phyloP scores from a whole-genome alignment of 2,113 vertebrate genomes.

The Polypterus senegalus region DNA sequence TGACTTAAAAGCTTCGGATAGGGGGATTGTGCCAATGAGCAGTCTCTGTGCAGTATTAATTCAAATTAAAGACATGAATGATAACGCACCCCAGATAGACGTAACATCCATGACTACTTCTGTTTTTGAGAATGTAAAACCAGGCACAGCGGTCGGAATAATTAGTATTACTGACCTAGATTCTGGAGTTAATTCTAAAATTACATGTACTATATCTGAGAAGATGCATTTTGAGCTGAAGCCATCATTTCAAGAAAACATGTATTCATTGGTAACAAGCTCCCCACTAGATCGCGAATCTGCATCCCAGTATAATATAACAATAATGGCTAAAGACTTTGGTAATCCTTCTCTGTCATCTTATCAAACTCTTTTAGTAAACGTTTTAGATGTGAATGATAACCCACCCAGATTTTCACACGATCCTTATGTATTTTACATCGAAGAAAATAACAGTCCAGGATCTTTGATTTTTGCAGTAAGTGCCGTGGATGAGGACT shows the following conservation, averaged over 20 bases:
- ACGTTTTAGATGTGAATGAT: conserved; percentile 33
- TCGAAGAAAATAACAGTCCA: conserved; percentile 36
- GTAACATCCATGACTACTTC: conserved; percentile 38
- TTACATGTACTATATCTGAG: conserved; percentile 16
- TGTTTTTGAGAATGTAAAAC: conserved; percentile 26
- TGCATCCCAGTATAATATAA: conserved; percentile 22
- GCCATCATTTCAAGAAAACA: conserved; percentile 24
- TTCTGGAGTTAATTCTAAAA: conserved; percentile 30
- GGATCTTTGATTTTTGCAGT: conserved; percentile 44
- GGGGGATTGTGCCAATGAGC: conserved; percentile 3
- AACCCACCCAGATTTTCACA: too few relatives aligned
- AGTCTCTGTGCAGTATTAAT: conserved; percentile 28
- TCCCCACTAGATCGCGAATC: conserved; percentile 25
- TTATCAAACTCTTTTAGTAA: conserved; percentile 20
- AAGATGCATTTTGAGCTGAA: conserved; percentile 22
- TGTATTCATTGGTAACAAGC: conserved; percentile 29
- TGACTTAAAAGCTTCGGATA: conserved; percentile 37
- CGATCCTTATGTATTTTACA: too few relatives aligned
- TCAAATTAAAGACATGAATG: conserved; percentile 30
- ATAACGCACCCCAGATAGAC: conserved; percentile 38
- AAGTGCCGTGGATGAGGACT: conserved; percentile 44
- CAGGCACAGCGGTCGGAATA: conserved; percentile 26
- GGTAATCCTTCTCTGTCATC: conserved; percentile 27
- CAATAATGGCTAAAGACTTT: conserved; percentile 26
- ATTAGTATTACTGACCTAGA: conserved; percentile 33